A percentile compares a stretch with the other conserved stretches of the same genome.
phyloP scores from a whole-genome alignment of 1,140 invertebrate species.

The Drosophila dunni region DNA sequence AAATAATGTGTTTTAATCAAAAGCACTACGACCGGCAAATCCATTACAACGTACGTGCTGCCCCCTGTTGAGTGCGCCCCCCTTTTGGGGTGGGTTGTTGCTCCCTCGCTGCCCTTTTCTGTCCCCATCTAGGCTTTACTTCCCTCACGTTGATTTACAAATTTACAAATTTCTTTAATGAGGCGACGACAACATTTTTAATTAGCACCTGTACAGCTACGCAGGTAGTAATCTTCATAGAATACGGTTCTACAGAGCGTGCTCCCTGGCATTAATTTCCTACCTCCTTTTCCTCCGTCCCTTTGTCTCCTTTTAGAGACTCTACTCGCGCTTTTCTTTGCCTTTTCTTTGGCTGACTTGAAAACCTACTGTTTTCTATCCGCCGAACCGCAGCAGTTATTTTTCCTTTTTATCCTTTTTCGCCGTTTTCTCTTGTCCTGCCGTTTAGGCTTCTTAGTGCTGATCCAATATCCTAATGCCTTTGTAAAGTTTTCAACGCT shows the following conservation, averaged over 20 bases:
- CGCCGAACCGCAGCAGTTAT: slow-evolving; percentile 43
- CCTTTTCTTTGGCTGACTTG: slow-evolving; percentile 16
- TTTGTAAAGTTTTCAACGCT: slow-evolving; percentile 27
- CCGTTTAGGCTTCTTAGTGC: slow-evolving; percentile 20
- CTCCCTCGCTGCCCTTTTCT: neutral
- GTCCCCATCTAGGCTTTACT: slow-evolving; percentile 17
- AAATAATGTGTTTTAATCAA: slow-evolving; percentile 81
- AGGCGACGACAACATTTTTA: slow-evolving; percentile 78
- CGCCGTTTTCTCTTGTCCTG: neutral
- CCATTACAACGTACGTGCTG: slow-evolving; percentile 70
- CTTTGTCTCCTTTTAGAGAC: neutral
- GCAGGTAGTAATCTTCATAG: slow-evolving; percentile 66
- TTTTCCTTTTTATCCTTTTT: neutral
- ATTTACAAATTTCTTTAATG: slow-evolving; percentile 76
- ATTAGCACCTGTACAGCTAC: slow-evolving; percentile 71
- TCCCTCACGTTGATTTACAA: slow-evolving; percentile 54
- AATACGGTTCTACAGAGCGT: slow-evolving; percentile 24
- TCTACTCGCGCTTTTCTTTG: slow-evolving; percentile 27
- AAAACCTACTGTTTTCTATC: neutral
- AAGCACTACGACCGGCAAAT: slow-evolving; percentile 62
- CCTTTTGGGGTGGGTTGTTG: neutral
- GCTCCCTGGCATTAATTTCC: slow-evolving; percentile 62
- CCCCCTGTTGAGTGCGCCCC: neutral
- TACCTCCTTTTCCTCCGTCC: neutral
- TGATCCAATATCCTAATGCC: slow-evolving; percentile 72